Evolutionary conservation across 2,888 invertebrate genomes (phyloP), one percentile per base, ranked within the genome.

Genomic region (Amblyteles armatorius): DNA sequence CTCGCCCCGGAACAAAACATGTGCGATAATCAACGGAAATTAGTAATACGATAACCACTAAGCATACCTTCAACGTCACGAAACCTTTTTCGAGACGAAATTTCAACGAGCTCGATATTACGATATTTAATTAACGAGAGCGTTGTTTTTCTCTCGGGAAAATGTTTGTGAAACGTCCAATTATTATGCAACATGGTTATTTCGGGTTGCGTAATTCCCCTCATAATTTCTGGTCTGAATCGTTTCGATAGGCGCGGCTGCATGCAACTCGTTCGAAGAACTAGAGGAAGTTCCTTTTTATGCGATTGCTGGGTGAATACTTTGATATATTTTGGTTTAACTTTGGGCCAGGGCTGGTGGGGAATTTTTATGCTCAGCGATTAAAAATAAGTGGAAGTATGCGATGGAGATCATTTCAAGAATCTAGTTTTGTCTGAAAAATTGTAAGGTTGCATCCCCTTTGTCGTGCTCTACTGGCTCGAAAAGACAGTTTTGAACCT

Each of bases 11-110:
- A 0, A 22, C 55, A 19, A 11, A 76, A 63, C 65, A 50, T 13
- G 50, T n/a, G 33, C 69, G 55, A 78, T 81, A 68, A 77, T 73
- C 26, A 44, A 69, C 81, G 84, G 68, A 84, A 84, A 84, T 84
- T 79, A 74, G 84, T 29, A 82, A 84, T 79, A 29, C 68, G 68
- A 73, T 78, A 81, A 74, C 69, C 48, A 7, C 52, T 76, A 33
- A 55, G 55, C 55, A 73, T 71, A 48, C 57, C 63, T 60, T 68
- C 60, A 6, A 36, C 72, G 36, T 19, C 36, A 22, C 48, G 44
- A 36, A 16, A 2, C 36, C 3, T 19, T 48, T 9, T n/a, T 9
- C 29, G 16, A 16, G 29, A n/a, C n/a, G 50, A 63, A 26, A 72
- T 72, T 80, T 76, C 50, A 77, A 72, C 67, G 48, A 77, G 72